A percentile compares a stretch with the other conserved stretches of the same genome.
Conservation (phyloP, 2,113 vertebrate species). For the Semicossyphus pulcher region DNA sequence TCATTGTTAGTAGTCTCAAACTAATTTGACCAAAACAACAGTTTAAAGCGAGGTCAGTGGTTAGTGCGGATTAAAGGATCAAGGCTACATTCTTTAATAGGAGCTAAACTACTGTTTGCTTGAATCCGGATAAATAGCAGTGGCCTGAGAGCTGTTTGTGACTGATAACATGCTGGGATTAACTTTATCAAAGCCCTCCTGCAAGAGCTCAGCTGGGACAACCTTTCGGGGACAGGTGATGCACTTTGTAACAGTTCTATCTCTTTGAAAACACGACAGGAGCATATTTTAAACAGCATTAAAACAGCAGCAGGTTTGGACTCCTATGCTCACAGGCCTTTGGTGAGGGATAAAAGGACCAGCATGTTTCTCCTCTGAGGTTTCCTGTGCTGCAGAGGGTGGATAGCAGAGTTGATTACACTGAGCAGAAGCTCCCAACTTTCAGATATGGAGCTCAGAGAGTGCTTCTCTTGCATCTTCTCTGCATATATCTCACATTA, state of each 20-base stretch:
- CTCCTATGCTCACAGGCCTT: neutral
- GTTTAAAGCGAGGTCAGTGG: conserved; percentile 3
- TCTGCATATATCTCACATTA: conserved; percentile 28
- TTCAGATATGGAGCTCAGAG: conserved; percentile 39
- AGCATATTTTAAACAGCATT: conserved; percentile 9
- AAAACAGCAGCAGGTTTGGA: neutral
- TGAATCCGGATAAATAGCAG: neutral
- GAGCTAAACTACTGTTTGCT: conserved; percentile 6
- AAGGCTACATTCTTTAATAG: conserved; percentile 13
- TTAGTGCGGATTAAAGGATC: conserved; percentile 31
- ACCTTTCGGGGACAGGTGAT: neutral
- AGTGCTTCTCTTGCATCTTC: conserved; percentile 48
- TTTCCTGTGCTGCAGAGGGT: conserved; percentile 25
- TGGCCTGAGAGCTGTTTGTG: conserved; percentile 20
- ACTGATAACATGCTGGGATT: conserved; percentile 31
- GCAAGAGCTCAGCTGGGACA: neutral
- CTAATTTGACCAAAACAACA: neutral
- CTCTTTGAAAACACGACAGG: neutral
- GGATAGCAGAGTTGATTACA: conserved; percentile 52
- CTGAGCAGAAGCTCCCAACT: conserved; percentile 20
- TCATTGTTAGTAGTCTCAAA: neutral
- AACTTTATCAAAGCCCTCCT: conserved; percentile 26
- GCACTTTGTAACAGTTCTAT: neutral
- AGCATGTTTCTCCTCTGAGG: conserved; percentile 22
- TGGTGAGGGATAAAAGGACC: conserved; percentile 31